These are phyloP conservation scores for Menura novaehollandiae DNA, from an alignment of 2,113 vertebrate species.

Conservation along the genomic window DNA sequence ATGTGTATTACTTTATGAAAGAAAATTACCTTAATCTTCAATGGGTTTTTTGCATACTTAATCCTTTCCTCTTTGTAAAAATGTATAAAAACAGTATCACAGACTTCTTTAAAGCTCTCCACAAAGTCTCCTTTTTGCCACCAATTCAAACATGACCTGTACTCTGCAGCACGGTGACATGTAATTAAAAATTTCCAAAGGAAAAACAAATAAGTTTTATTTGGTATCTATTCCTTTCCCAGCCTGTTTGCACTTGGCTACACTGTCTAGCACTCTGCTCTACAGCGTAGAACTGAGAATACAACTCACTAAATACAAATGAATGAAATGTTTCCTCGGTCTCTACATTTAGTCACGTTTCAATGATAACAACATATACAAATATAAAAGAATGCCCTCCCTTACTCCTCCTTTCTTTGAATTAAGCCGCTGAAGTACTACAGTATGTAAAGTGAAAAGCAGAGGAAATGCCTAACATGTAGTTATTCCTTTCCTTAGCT, in stretches of 20 bases:
- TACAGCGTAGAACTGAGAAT: background rate
- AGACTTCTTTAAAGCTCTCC: background rate
- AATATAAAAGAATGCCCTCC: background rate
- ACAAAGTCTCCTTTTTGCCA: background rate
- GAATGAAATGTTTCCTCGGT: background rate
- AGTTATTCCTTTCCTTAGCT: constrained; percentile 64
- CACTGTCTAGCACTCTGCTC: background rate
- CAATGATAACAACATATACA: background rate
- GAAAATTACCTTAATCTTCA: background rate
- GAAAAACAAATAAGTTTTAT: background rate
- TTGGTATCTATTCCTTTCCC: background rate
- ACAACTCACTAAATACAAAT: background rate
- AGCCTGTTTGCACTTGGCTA: background rate
- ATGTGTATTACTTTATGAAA: background rate
- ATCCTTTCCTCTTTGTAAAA: background rate
- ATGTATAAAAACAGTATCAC: background rate
- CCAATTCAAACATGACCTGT: background rate
- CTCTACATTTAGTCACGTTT: background rate
- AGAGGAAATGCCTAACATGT: background rate
- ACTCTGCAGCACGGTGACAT: background rate
- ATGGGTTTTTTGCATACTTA: background rate
- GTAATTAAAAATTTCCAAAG: background rate
- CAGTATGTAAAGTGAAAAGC: background rate
- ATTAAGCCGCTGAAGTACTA: background rate
- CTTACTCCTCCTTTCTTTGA: background rate